Base-by-base conservation (phyloP, 1,140 invertebrate genomes). In the Hycleus cichorii region DNA sequence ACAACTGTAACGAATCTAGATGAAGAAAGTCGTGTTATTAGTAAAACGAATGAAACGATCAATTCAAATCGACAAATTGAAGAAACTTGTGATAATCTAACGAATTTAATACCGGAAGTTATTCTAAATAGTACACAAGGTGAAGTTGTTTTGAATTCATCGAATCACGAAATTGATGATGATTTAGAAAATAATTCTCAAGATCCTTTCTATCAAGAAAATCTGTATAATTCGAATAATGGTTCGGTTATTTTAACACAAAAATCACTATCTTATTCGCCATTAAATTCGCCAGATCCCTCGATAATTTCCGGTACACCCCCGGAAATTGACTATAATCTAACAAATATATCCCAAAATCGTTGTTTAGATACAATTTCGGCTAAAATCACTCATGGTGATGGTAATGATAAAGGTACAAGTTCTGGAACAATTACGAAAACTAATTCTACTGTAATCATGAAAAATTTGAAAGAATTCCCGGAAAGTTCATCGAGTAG, bases 21-120 rank as follows among this genome's bases (percentile, higher is more conserved):
- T 18, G 32, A 47, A 39, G 5, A 10, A 32, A 56, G 7, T 38
- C 3, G 32, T 39, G 26, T 18, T 47, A 40, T 10, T 42, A 39
- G 5, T 27, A 10, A 10, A 53, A 9, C 7, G 4, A 18, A 44
- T 45, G n/a, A 45, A 18, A 18, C 18, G 32, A 25, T 27, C 11
- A 5, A 24, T 24, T 8, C 11, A 45, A 32, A 27, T 32, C 32
- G 32, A 32, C 7, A 32, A 32, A 18, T 18, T 32, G 32, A 32
- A 7, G 58, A 54, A 10, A 25, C 45, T 11, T 49, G 47, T 12
- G 58, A 54, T 8, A 59, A 59, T 47, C 26, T 59, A 26, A 39
- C 49, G 12, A 46, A 48, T 11, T 44, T 59, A 4, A 51, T 49
- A 7, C 50, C 54, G 18, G 62, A 64, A 59, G 11, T 59, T 5